Percentiles rank a stretch among this genome's conserved stretches.
phyloP scores from a whole-genome alignment of 2,113 vertebrate species.

The Pseudorectes ferrugineus region DNA sequence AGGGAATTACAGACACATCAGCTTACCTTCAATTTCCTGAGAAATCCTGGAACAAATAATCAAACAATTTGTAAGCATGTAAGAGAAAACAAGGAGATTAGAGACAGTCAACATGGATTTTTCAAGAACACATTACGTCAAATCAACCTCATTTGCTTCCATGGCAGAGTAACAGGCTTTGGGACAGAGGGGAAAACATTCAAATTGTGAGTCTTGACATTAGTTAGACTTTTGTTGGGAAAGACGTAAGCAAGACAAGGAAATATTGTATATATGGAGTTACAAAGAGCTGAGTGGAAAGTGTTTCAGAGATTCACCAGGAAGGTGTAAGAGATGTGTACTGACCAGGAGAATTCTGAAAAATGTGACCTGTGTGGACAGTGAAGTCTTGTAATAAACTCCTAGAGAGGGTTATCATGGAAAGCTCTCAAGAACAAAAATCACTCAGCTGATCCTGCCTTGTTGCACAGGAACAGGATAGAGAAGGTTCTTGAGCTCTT shows the following conservation, averaged over 20 bases:
- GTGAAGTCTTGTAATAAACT: neutral
- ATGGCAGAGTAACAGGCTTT: neutral
- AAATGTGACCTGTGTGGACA: neutral
- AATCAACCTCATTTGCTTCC: neutral
- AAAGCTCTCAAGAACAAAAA: neutral
- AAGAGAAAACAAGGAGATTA: constrained; percentile 8
- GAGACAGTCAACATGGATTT: neutral
- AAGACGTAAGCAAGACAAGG: neutral
- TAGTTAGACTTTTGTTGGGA: neutral
- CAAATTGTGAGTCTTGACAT: neutral
- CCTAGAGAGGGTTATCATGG: neutral
- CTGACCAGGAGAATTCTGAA: neutral
- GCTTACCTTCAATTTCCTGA: neutral
- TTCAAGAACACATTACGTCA: neutral
- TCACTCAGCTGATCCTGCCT: neutral
- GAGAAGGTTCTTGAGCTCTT: neutral
- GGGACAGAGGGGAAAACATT: neutral
- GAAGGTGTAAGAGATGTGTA: neutral
- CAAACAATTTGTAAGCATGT: neutral
- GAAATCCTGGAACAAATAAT: neutral
- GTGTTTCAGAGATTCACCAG: neutral
- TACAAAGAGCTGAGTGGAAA: neutral
- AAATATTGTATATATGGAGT: neutral
- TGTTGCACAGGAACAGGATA: neutral
- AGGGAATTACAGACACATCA: neutral